A percentile compares a stretch with the other conserved stretches of the same genome.
Evolutionary conservation across 2,888 invertebrate species (phyloP).

Genomic region (Priocnemis perturbator): DNA sequence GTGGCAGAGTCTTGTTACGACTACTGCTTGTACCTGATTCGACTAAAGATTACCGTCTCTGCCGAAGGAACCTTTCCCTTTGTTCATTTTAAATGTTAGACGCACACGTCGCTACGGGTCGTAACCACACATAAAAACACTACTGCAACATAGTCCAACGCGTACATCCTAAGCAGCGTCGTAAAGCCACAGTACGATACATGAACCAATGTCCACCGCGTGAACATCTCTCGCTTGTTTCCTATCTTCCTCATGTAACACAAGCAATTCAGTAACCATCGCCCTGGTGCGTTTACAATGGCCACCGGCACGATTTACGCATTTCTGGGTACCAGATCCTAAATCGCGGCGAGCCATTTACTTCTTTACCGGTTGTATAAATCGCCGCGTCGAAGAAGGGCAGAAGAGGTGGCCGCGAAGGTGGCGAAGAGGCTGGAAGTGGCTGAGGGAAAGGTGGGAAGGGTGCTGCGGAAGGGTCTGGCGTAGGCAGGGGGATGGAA

Average conservation of each 20-base stretch:
- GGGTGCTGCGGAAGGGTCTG: constrained; percentile 44
- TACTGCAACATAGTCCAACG: too few species aligned
- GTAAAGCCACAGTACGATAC: too few species aligned
- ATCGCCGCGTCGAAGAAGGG: constrained; percentile 44
- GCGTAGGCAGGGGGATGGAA: constrained; percentile 35
- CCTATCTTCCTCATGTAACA: too few species aligned
- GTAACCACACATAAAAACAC: neutral
- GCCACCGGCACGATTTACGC: constrained; percentile 17
- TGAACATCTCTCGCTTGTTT: too few species aligned
- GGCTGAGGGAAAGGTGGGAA: constrained; percentile 16
- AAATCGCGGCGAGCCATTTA: constrained; percentile 57
- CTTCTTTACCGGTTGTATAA: constrained; percentile 62
- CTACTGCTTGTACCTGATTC: constrained; percentile 25
- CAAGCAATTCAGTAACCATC: too few species aligned
- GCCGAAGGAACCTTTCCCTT: constrained; percentile 14
- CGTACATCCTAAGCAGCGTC: too few species aligned
- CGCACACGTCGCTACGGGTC: neutral
- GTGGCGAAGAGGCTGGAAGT: constrained; percentile 25
- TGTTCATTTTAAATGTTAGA: constrained; percentile 4
- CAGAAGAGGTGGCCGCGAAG: constrained; percentile 31
- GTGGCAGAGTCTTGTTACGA: constrained; percentile 31
- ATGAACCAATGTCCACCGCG: too few species aligned
- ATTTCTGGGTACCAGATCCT: constrained; percentile 52
- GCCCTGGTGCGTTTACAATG: too few species aligned
- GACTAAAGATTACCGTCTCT: constrained; percentile 29